A percentile compares a stretch with the other conserved stretches of the same genome.
phyloP scores from a whole-genome alignment of 1,140 invertebrate species.

The Maconellicoccus hirsutus region DNA sequence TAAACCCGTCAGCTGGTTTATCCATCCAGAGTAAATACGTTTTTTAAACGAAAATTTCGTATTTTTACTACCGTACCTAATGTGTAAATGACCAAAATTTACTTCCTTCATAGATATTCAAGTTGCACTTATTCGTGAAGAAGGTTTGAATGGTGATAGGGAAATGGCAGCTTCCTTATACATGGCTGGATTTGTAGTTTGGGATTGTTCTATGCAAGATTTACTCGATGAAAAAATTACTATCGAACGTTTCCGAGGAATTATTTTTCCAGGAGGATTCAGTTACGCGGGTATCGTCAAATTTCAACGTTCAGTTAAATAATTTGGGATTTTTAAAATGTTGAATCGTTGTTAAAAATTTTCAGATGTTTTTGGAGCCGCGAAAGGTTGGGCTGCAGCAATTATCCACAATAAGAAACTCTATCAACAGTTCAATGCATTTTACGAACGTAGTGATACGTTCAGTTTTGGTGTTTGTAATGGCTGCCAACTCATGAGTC shows the following conservation, averaged over 20 bases:
- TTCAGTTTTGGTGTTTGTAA: slow-evolving; percentile 97
- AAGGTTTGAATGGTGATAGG: slow-evolving; percentile 92
- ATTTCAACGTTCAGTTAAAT: background rate
- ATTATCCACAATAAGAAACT: slow-evolving; percentile 57
- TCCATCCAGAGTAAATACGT: background rate
- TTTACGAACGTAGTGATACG: slow-evolving; percentile 59
- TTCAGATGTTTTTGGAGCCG: slow-evolving; percentile 86
- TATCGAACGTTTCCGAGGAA: slow-evolving; percentile 69
- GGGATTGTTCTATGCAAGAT: slow-evolving; percentile 87
- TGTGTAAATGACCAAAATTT: no score
- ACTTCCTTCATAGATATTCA: slow-evolving; percentile 38
- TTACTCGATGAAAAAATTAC: slow-evolving; percentile 53
- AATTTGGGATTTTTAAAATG: background rate
- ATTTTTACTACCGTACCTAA: no score
- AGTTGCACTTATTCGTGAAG: slow-evolving; percentile 88
- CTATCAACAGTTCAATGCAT: slow-evolving; percentile 59
- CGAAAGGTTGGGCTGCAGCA: slow-evolving; percentile 93
- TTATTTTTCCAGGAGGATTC: slow-evolving; percentile 94
- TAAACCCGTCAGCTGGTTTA: slow-evolving; percentile 45
- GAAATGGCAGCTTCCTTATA: slow-evolving; percentile 94
- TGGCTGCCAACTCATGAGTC: slow-evolving; percentile 89
- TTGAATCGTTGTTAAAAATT: slow-evolving; percentile 30
- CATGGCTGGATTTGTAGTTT: slow-evolving; percentile 82
- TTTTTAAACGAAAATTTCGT: background rate
- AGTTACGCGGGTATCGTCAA: slow-evolving; percentile 72